These are phyloP conservation scores for Glossophaga mutica DNA, from an alignment of 2,797 vertebrate genomes.

Conservation along the genomic window DNA sequence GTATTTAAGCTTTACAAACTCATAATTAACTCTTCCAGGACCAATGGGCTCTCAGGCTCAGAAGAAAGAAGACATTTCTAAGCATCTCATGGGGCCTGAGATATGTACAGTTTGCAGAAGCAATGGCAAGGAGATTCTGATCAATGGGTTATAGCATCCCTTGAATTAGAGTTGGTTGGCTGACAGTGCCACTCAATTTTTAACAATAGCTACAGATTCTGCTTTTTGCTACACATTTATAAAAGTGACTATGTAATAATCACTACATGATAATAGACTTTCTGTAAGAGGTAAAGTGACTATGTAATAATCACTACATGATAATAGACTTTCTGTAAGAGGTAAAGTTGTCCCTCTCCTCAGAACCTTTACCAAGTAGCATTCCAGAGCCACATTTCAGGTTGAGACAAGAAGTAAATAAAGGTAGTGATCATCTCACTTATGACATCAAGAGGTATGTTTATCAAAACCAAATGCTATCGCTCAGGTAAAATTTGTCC, in stretches of 20 bases:
- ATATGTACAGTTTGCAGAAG: neutral
- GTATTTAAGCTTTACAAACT: neutral
- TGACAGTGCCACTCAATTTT: neutral
- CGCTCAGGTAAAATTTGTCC: neutral
- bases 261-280: neutral
- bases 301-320: neutral
- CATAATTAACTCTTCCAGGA: slow-evolving; percentile 34
- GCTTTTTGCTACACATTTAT: neutral
- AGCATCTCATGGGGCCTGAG: neutral
- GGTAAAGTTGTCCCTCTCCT: neutral
- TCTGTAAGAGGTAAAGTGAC: neutral
- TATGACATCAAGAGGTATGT: neutral
- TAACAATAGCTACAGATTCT: neutral
- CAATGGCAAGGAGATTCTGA: neutral
- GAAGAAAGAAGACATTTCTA: neutral
- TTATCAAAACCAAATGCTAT: slow-evolving; percentile 19
- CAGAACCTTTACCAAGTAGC: neutral
- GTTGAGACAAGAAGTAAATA: slow-evolving; percentile 11
- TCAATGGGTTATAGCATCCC: neutral
- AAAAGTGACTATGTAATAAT: neutral
- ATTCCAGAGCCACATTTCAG: slow-evolving; percentile 13
- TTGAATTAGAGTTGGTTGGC: neutral
- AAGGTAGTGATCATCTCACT: neutral
- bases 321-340: neutral
- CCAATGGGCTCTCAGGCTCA: neutral